phyloP scores from a whole-genome alignment of 2,797 vertebrate genomes.

The Malacoctenus gilli region DNA sequence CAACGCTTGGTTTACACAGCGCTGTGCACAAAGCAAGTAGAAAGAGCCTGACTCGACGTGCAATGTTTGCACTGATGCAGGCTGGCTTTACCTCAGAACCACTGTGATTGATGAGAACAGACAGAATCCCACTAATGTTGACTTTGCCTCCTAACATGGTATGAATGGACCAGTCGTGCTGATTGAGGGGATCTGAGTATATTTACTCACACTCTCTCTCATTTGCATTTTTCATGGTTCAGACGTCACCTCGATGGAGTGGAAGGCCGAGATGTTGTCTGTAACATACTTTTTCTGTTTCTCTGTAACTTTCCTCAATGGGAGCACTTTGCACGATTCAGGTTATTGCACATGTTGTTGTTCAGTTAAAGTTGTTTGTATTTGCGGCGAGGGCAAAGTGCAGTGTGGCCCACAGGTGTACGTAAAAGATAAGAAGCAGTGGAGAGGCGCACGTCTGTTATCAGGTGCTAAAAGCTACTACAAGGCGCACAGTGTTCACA shows the following conservation, averaged over 20 bases:
- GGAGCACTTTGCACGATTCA: not conserved
- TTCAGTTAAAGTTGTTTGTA: constrained; percentile 16
- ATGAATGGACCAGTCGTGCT: not conserved
- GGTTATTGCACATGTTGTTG: constrained; percentile 1
- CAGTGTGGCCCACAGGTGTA: constrained; percentile 35
- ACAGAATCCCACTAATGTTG: no score
- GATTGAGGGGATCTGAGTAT: not conserved
- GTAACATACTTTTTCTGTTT: not conserved
- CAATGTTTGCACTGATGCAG: not conserved
- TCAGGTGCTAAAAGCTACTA: constrained; percentile 30
- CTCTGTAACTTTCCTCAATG: no score
- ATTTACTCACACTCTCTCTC: not conserved
- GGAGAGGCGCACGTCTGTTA: constrained; percentile 45
- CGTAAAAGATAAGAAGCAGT: constrained; percentile 53
- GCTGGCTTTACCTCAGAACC: constrained; percentile 2
- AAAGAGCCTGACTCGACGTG: constrained; percentile 12
- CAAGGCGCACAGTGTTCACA: not conserved
- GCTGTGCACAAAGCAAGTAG: constrained; percentile 14
- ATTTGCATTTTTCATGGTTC: no score
- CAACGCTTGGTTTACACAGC: constrained; percentile 5
- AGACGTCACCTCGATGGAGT: no score
- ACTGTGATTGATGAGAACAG: no score
- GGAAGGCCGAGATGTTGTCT: no score
- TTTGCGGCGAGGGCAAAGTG: constrained; percentile 54
- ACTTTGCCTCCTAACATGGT: not conserved